phyloP scores from a whole-genome alignment of 2,113 vertebrate species.

The Danionella cerebrum region DNA sequence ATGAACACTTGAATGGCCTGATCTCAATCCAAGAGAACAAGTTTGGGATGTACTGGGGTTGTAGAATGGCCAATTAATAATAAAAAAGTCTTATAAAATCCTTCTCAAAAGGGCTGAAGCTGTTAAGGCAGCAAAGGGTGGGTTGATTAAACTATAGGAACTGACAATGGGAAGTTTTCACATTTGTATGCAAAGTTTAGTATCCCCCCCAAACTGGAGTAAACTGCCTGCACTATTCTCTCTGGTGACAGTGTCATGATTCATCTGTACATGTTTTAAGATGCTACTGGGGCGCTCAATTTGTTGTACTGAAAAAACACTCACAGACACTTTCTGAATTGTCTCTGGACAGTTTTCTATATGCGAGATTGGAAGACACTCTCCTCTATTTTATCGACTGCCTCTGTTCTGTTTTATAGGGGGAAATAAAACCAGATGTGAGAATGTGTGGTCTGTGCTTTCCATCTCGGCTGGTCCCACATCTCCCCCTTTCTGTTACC shows the following conservation, averaged over 20 bases:
- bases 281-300: background rate
- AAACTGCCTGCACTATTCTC: background rate
- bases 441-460: slow-evolving; percentile 22
- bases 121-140: too few relatives aligned
- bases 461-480: slow-evolving; percentile 29
- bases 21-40: too few relatives aligned
- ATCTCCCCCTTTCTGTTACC: slow-evolving; percentile 12
- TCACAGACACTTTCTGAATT: background rate
- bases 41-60: too few relatives aligned
- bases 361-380: background rate
- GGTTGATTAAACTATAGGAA: too few relatives aligned
- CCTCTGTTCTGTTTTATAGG: slow-evolving; percentile 36
- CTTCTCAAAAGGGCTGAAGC: too few relatives aligned
- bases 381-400: background rate
- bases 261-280: background rate
- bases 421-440: slow-evolving; percentile 43
- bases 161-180: too few relatives aligned
- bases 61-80: too few relatives aligned
- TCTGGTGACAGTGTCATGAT: background rate
- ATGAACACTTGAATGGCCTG: too few relatives aligned
- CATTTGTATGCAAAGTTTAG: too few relatives aligned
- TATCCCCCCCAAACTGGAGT: too few relatives aligned
- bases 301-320: background rate
- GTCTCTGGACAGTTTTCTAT: background rate
- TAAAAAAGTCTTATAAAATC: too few relatives aligned